Percentiles rank a stretch among this genome's conserved stretches.
Conservation (phyloP, 2,113 vertebrate genomes). For the Phylloscopus whistleri region DNA sequence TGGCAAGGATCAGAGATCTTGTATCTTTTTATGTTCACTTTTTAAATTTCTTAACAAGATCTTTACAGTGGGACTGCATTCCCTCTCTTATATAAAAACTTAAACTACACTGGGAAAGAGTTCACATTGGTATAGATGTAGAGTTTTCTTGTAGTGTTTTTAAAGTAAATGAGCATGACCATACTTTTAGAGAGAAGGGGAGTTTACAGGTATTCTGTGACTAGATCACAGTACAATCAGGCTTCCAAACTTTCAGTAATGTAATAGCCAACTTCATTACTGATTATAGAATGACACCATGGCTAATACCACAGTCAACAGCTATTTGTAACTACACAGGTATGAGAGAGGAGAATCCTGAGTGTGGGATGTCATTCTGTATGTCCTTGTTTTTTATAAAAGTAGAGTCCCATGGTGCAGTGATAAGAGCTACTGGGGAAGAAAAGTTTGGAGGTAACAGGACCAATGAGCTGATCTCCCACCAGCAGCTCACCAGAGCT, state of each 20-base stretch:
- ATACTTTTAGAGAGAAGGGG: not conserved
- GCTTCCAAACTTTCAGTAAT: not conserved
- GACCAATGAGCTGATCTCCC: not conserved
- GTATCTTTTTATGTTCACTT: not conserved
- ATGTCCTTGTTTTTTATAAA: not conserved
- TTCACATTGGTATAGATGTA: not conserved
- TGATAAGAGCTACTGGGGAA: not conserved
- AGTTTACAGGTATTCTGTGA: not conserved
- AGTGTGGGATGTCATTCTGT: not conserved
- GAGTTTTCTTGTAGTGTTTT: not conserved
- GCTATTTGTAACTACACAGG: not conserved
- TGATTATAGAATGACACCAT: not conserved
- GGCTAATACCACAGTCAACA: not conserved
- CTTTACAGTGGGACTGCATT: not conserved
- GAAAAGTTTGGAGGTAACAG: not conserved
- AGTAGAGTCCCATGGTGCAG: not conserved
- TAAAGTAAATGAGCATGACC: not conserved
- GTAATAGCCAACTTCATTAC: not conserved
- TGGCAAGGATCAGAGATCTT: not conserved
- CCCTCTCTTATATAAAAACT: not conserved
- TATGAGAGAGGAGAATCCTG: not conserved
- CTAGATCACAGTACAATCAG: not conserved
- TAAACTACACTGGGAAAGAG: not conserved
- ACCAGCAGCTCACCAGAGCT: accelerated
- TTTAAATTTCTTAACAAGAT: not conserved